Conservation (phyloP, 2,113 vertebrate species). For the Ophiodon elongatus region DNA sequence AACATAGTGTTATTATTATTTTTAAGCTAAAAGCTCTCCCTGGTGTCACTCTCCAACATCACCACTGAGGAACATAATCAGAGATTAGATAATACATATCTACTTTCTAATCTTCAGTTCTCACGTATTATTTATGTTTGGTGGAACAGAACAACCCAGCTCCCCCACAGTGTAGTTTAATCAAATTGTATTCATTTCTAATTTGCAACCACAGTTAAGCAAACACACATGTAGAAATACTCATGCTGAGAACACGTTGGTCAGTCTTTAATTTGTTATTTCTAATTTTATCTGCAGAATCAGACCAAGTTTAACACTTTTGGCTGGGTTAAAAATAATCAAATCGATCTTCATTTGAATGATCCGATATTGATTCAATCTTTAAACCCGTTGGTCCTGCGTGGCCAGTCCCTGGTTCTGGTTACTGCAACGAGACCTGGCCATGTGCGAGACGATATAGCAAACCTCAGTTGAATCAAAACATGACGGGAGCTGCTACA, state of each 20-base stretch:
- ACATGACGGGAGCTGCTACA: background rate
- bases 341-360: background rate
- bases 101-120: background rate
- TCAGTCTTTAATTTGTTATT: constrained; percentile 3
- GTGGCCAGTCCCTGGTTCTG: background rate
- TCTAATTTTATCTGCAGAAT: background rate
- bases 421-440: background rate
- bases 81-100: background rate
- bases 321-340: background rate
- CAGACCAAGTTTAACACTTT: background rate
- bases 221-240: constrained; percentile 9
- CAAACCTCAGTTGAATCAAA: background rate
- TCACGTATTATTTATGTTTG: background rate
- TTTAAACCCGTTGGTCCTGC: background rate
- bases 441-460: background rate
- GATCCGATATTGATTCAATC: background rate
- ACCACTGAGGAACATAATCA: background rate
- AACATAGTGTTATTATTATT: constrained; percentile 8
- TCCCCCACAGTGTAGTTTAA: constrained; percentile 15
- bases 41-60: background rate
- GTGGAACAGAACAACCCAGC: background rate
- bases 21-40: background rate
- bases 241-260: background rate
- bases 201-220: constrained; percentile 6
- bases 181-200: constrained; percentile 7